Evolutionary conservation across 2,797 vertebrate species (phyloP), one percentile per base, ranked within the genome.

Genomic region (Eidolon dupreanum): DNA sequence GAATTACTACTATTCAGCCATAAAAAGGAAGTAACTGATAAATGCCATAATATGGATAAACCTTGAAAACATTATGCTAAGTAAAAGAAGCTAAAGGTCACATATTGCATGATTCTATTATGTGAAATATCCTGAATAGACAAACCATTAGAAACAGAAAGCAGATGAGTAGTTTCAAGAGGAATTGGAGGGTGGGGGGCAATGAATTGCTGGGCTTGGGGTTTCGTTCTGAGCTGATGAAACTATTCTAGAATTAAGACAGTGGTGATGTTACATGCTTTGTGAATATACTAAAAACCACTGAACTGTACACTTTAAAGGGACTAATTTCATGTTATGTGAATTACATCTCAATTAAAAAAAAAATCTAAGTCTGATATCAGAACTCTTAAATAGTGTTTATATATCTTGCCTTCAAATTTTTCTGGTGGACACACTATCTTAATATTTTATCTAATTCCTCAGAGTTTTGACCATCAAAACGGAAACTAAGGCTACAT

Each of bases 371-470:
- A n/a, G 51, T 55, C 73, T 90, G 94, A 93, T 28, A 12, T n/a
- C 71, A 61, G 66, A 84, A 26, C 36, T 65, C 66, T 91, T 53
- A 41, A 85, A 41, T 26, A 71, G 1, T 81, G 70, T 59, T 89
- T 65, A 81, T 77, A 90, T 16, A 88, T 55, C 41, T 31, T 66
- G 55, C 41, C 59, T 93, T 92, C 28, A 74, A 20, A 11, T 75
- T 92, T 87, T 65, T 51, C 20, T 88, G 51, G 17, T 31, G 9
- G 41, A 86, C 49, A 68, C 12, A 90, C 0, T 57, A 86, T 68
- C 16, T 73, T 91, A 88, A 81, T 75, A 89, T 94, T 81, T 91
- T 81, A 81, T 43, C 88, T 78, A 95, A 68, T 88, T 85, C 16
- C 51, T 94, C 46, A 81, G 66, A 68, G 3, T 7, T 84, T 6